Evolutionary conservation across 2,113 vertebrate genomes (phyloP), one percentile per base, ranked within the genome.

Genomic region (Mionectes macconnelli): DNA sequence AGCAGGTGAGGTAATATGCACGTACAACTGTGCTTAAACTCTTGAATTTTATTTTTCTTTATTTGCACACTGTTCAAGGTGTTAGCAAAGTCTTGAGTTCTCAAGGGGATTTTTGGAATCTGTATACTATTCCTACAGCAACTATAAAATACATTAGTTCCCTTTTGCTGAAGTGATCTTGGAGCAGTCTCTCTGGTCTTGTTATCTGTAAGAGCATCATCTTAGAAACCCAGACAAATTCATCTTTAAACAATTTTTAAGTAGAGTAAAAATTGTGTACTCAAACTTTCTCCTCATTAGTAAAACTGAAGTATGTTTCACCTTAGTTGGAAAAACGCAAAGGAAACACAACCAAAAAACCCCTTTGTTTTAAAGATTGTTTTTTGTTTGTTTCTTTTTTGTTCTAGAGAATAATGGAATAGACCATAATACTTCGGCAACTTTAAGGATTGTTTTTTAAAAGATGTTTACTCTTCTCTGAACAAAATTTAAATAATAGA

Each of bases 291-390:
- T 87, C 14, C 11, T 12, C 68, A 14, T 60, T 76, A 57, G 9
- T 73, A 69, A 92, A 85, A 72, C 14, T 30, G 56, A 78, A 72
- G 8, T 2, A 15, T 55, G 6, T 49, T 72, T 87, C 20, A 52
- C 28, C 27, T 78, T 72, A 63, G 31, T 55, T 25, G 13, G 19
- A 82, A 87, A 28, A 68, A 63, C 21, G 23, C 49, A 75, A 44
- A 7, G 5, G 1, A 1, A 70, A 59, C 25, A 16, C 1, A 14
- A 56, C 8, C 0, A 2, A 57, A 76, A 56, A 33, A 3, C 0
- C 20, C 1, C 30, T 37, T 68, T 62, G 18, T 57, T 81, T 81
- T 75, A 82, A 50, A 50, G 33, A 33, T 53, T 35, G 20, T 10
- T 73, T 52, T 9, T 5, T n/a, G n/a, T n/a, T n/a, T n/a, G n/a